Conservation (phyloP, 2,797 vertebrate species). For the Ceyx erithaca region DNA sequence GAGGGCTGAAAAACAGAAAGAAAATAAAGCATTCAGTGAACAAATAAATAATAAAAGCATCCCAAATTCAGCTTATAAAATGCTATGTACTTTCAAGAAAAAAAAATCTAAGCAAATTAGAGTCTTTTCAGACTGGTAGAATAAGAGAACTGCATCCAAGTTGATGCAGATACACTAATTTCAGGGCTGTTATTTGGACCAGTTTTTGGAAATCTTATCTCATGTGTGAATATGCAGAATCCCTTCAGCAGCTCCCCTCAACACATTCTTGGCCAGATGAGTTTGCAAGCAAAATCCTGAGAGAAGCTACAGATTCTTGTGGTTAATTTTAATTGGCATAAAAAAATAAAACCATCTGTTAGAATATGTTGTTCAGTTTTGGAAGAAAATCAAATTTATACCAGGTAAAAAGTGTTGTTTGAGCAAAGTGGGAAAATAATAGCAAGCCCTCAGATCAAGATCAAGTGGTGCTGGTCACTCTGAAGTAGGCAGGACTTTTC, state of each 20-base stretch:
- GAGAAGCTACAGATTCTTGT: not conserved
- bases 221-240: not conserved
- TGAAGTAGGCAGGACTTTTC: not conserved
- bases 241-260: not conserved
- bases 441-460: not conserved
- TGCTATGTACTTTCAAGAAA: not conserved
- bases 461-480: not conserved
- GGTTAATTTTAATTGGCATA: not conserved
- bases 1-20: slow-evolving; percentile 85
- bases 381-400: not conserved
- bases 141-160: not conserved
- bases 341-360: no score
- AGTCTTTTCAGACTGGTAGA: not conserved
- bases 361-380: not conserved
- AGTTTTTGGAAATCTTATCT: not conserved
- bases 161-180: not conserved
- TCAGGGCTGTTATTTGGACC: not conserved
- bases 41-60: not conserved
- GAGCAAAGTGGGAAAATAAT: not conserved
- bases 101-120: not conserved
- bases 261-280: not conserved
- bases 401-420: not conserved
- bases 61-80: not conserved
- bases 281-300: not conserved
- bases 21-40: not conserved